A percentile compares a stretch with the other conserved stretches of the same genome.
Evolutionary conservation across 2,113 vertebrate genomes (phyloP).

Genomic region (Brienomyrus longianalis): DNA sequence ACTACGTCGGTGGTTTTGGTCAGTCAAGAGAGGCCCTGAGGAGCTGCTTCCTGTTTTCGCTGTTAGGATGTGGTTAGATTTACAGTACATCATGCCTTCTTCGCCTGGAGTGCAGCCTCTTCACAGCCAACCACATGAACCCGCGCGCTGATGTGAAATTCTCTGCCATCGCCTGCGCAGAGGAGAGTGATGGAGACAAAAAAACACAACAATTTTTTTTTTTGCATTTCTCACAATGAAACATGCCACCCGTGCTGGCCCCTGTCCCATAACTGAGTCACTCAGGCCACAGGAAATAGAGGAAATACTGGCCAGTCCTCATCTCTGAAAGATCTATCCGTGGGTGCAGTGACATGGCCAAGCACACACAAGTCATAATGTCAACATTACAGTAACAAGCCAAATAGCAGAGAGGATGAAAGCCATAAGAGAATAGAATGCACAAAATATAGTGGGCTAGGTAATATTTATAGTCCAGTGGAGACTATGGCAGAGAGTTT

Average conservation of each 20-base stretch:
- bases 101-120: slow-evolving; percentile 10
- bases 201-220: not conserved
- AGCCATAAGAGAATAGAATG: not conserved
- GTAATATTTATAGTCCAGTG: not conserved
- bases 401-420: not conserved
- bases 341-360: not conserved
- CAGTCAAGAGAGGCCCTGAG: slow-evolving; percentile 35
- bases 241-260: not conserved
- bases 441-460: not conserved
- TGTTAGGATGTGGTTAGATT: slow-evolving; percentile 52
- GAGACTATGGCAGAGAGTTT: not conserved
- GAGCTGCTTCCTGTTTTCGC: slow-evolving; percentile 45
- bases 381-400: not conserved
- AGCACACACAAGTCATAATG: not conserved
- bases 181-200: not conserved
- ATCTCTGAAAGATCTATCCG: not conserved
- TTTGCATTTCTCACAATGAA: not conserved
- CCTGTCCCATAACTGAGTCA: not conserved
- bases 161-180: not conserved
- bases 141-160: not conserved
- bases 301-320: not conserved
- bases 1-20: slow-evolving; percentile 42
- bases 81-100: slow-evolving; percentile 40
- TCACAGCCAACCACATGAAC: slow-evolving; percentile 4
- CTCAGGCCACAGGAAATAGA: not conserved